phyloP scores from a whole-genome alignment of 2,797 vertebrate species.

The Distichodus sexfasciatus region DNA sequence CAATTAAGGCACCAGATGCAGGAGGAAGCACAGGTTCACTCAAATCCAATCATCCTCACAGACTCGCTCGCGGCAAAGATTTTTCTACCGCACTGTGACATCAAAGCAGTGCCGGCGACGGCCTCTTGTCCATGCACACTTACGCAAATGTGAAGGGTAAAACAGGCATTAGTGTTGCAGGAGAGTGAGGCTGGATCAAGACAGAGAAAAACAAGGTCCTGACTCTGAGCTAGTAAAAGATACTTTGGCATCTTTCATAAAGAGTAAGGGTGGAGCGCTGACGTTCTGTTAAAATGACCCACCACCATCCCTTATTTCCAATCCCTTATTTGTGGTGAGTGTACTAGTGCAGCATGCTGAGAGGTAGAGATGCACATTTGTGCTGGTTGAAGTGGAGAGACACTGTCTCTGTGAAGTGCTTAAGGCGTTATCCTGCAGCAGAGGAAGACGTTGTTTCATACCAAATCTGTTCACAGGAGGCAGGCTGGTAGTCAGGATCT shows the following conservation, averaged over 20 bases:
- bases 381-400: too few species aligned
- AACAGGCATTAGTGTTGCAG: background rate
- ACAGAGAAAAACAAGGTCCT: background rate
- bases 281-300: too few species aligned
- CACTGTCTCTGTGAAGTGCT: too few species aligned
- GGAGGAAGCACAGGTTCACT: conserved; percentile 27
- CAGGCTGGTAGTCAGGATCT: background rate
- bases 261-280: background rate
- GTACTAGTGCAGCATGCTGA: too few species aligned
- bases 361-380: too few species aligned
- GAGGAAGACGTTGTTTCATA: too few species aligned
- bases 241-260: background rate
- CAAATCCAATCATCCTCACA: conserved; percentile 31
- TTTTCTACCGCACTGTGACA: conserved; percentile 21
- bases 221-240: background rate
- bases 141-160: conserved; percentile 13
- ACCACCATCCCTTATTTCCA: too few species aligned
- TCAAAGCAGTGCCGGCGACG: background rate
- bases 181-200: background rate
- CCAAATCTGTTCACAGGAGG: too few species aligned
- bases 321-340: too few species aligned
- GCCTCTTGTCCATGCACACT: conserved; percentile 3
- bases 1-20: background rate
- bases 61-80: conserved; percentile 44
- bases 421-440: too few species aligned